Conservation (phyloP, 2,113 vertebrate species). For the Cochlearius cochlearius region DNA sequence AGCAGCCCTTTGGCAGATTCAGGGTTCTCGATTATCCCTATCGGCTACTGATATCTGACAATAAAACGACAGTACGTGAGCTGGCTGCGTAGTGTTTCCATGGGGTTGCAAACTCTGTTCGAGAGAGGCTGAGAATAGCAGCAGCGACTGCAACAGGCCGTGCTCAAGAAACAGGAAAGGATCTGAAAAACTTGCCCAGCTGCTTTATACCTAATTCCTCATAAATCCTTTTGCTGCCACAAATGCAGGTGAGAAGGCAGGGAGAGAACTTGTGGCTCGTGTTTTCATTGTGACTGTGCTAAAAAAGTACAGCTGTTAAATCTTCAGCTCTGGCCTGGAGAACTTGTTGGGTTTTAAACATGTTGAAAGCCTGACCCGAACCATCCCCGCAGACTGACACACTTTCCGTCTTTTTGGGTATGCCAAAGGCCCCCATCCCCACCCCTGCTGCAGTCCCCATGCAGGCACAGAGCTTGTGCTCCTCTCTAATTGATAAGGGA, state of each 20-base stretch:
- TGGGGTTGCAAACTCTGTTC: neutral
- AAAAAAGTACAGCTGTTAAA: neutral
- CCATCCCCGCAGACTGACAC: neutral
- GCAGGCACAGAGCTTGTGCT: neutral
- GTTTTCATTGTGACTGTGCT: neutral
- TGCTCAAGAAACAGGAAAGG: neutral
- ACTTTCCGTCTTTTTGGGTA: neutral
- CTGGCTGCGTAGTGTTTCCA: neutral
- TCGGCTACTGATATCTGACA: neutral
- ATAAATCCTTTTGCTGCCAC: neutral
- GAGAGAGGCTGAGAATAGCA: neutral
- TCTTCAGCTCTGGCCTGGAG: neutral
- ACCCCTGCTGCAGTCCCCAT: neutral
- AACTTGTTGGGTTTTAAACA: neutral
- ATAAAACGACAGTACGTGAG: neutral
- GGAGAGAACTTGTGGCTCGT: neutral
- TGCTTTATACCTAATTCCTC: neutral
- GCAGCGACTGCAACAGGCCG: neutral
- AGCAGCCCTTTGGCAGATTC: neutral
- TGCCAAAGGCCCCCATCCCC: neutral
- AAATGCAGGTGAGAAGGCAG: neutral
- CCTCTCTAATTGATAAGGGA: neutral
- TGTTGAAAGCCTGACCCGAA: neutral
- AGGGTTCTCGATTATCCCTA: neutral
- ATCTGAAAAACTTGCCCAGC: neutral